Evolutionary conservation across 2,113 vertebrate species (phyloP), one percentile per base, ranked within the genome.

Genomic region (Dasyprocta punctata): DNA sequence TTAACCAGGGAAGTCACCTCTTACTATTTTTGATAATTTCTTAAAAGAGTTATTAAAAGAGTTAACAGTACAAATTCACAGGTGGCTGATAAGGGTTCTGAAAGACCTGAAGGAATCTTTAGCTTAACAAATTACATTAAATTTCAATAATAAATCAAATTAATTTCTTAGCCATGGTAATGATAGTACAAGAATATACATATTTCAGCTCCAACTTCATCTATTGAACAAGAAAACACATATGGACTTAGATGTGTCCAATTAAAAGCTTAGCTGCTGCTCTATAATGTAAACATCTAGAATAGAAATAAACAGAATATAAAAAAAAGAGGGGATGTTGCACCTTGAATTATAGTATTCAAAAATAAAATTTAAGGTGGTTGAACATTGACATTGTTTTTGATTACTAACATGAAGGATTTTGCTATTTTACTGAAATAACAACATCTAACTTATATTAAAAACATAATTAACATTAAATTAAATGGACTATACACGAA

Each of bases 31-130:
- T 81, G 22, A 93, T 75, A 77, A 69, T 82, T 97, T 95, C 38
- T 93, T 95, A 84, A 94, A 56, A 9, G 41, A 92, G 30, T 73
- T 81, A 20, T 89, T 89, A 65, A 96, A 87, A 95, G 19, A 87
- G 41, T 92, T 85, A 71, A 90, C 17, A 96, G 52, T 44, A 85
- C 92, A 97, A 95, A 80, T 90, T 80, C 49, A 94, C 6, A 92
- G n/a, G 60, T 84, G 49, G 38, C 16, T 95, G 52, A 49, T 77
- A 26, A 88, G 30, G 20, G 16, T 56, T 96, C n/a, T 96, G 36
- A 96, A 96, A 87, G 44, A 93, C 12, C 16, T 67, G 38, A 95
- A 94, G 54, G 41, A 92, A 86, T 67, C 92, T 95, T 92, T 36
- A 93, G 58, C 13, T 75, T 87, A 9, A 75, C 0, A 88, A 78